phyloP scores from a whole-genome alignment of 1,140 invertebrate species.

The Lethrus apterus region DNA sequence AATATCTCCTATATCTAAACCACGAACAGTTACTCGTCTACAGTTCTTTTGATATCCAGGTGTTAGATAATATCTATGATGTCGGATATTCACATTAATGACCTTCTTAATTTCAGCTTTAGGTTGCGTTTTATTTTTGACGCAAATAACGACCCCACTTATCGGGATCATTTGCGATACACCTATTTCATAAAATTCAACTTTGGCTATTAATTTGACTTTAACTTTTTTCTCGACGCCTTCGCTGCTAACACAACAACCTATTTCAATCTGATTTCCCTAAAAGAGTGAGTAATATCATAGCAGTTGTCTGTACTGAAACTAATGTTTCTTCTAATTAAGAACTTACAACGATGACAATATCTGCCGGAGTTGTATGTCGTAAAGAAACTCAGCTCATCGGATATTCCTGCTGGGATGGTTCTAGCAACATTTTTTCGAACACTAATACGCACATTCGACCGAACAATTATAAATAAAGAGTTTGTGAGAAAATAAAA shows the following conservation, averaged over 20 bases:
- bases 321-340: slow-evolving; percentile 8
- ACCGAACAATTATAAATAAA: slow-evolving; percentile 6
- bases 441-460: slow-evolving; percentile 16
- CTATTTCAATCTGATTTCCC: slow-evolving; percentile 45
- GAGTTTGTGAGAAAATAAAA: slow-evolving; percentile 3
- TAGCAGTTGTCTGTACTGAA: slow-evolving; percentile 21
- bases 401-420: slow-evolving; percentile 21
- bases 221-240: slow-evolving; percentile 56
- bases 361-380: slow-evolving; percentile 1
- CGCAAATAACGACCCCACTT: slow-evolving; percentile 49
- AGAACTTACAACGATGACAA: slow-evolving; percentile 17
- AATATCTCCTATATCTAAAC: slow-evolving; percentile 53
- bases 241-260: slow-evolving; percentile 37
- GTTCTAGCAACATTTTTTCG: slow-evolving; percentile 24
- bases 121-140: slow-evolving; percentile 42
- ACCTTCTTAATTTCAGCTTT: slow-evolving; percentile 47
- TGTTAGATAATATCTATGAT: slow-evolving; percentile 51
- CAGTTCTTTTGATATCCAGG: slow-evolving; percentile 54
- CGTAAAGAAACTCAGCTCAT: slow-evolving; percentile 14
- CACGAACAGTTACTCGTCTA: slow-evolving; percentile 52
- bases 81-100: slow-evolving; percentile 51
- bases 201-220: slow-evolving; percentile 54
- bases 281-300: slow-evolving; percentile 41
- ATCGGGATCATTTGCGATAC: slow-evolving; percentile 51
- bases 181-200: slow-evolving; percentile 58